These are phyloP conservation scores for Neoaliturus tenellus DNA, from an alignment of 2,888 invertebrate genomes.

Conservation along the genomic window DNA sequence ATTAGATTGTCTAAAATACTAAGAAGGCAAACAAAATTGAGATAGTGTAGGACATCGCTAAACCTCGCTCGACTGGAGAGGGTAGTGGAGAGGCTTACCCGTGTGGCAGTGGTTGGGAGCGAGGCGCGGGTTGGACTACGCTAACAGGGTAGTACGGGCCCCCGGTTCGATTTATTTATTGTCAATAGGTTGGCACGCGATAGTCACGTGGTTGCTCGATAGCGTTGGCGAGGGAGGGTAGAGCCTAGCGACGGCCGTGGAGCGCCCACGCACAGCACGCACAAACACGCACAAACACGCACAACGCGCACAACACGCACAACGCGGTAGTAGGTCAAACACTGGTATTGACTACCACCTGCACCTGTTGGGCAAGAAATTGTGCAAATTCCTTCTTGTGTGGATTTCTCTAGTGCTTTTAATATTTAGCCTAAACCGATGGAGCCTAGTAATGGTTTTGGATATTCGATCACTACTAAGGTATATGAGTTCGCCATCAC, in stretches of 20 bases:
- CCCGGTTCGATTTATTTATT: constrained; percentile 38
- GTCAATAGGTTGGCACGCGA: constrained; percentile 29
- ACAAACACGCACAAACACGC: constrained; percentile 1
- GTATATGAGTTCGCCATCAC: no score
- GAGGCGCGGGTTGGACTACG: not conserved
- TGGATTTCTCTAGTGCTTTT: no score
- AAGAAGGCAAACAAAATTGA: no score
- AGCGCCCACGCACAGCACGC: not conserved
- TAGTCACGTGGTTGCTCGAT: constrained; percentile 36
- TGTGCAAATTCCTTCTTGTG: no score
- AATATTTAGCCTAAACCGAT: no score
- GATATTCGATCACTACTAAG: no score
- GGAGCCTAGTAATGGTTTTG: no score
- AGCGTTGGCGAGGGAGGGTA: not conserved
- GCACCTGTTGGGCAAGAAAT: not conserved
- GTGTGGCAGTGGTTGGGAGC: not conserved
- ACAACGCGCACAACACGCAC: constrained; percentile 14
- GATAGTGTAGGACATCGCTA: no score
- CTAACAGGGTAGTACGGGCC: constrained; percentile 12
- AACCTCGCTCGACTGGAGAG: no score
- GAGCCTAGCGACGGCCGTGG: not conserved
- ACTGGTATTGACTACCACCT: not conserved
- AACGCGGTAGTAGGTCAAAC: not conserved
- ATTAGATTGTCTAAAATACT: no score
- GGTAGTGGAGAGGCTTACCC: constrained; percentile 1